Percentiles rank a stretch among this genome's conserved stretches.
Conservation (phyloP, 1,140 invertebrate species). For the Pomacea maculata region DNA sequence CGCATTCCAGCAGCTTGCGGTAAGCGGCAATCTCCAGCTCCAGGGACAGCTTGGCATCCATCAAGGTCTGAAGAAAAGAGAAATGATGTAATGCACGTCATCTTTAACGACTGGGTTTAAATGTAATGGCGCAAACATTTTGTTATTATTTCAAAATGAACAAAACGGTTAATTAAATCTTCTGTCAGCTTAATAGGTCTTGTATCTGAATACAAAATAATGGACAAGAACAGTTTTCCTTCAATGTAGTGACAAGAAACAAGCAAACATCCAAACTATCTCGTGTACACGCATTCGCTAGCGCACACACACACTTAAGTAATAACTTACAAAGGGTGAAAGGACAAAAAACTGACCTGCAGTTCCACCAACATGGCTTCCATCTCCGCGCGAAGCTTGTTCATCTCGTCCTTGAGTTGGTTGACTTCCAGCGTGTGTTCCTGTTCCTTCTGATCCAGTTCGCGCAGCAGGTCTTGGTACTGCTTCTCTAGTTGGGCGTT, state of each 20-base stretch:
- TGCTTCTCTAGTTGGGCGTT: conserved; percentile 68
- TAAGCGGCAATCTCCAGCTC: conserved; percentile 64
- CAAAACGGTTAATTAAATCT: too few species aligned
- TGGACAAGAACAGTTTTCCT: too few species aligned
- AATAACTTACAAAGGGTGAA: neutral
- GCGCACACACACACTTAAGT: neutral
- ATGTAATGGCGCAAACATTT: too few species aligned
- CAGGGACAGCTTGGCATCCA: conserved; percentile 65
- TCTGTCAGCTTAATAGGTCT: too few species aligned
- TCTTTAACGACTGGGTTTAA: too few species aligned
- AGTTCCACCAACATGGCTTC: conserved; percentile 65
- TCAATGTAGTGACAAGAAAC: neutral
- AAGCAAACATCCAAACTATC: neutral
- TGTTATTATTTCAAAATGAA: too few species aligned
- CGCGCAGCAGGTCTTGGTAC: conserved; percentile 64
- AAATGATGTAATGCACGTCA: too few species aligned
- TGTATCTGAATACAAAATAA: too few species aligned
- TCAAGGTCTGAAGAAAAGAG: conserved; percentile 51
- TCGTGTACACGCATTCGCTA: neutral
- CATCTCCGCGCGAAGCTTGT: conserved; percentile 60
- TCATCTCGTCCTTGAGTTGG: conserved; percentile 51
- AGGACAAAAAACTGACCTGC: conserved; percentile 6
- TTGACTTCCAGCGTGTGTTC: conserved; percentile 52
- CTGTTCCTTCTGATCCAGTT: conserved; percentile 65
- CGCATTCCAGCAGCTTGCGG: conserved; percentile 61